These are phyloP conservation scores for Siphamia tubifer DNA, from an alignment of 2,113 vertebrate species.

Conservation along the genomic window DNA sequence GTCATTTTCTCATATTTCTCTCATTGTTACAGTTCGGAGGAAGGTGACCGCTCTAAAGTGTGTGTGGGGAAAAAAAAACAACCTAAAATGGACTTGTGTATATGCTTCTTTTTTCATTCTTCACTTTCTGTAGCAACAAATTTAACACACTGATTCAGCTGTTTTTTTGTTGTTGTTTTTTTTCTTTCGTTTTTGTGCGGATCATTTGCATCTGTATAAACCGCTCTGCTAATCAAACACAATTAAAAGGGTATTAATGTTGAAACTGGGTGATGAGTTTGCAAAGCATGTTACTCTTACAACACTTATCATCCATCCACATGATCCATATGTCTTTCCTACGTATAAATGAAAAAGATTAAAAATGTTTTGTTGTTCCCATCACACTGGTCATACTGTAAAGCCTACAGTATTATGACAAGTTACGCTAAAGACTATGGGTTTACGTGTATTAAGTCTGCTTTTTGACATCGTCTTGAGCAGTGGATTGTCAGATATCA, in stretches of 20 bases:
- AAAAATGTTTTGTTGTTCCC: background rate
- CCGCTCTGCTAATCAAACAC: slow-evolving; percentile 32
- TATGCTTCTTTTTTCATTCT: background rate
- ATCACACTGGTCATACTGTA: background rate
- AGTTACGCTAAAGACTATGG: background rate
- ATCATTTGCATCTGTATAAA: background rate
- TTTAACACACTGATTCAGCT: slow-evolving; percentile 13
- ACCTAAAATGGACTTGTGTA: background rate
- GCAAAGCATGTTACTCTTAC: background rate
- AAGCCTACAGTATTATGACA: background rate
- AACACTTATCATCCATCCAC: background rate
- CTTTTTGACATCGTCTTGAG: background rate
- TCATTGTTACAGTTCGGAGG: slow-evolving; percentile 1
- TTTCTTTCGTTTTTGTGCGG: background rate
- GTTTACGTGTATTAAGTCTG: background rate
- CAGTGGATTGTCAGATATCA: background rate
- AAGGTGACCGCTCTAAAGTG: background rate
- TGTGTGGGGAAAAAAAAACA: slow-evolving; percentile 1
- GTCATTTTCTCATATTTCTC: slow-evolving; percentile 8
- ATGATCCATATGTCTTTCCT: background rate
- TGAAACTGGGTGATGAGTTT: slow-evolving; percentile 12
- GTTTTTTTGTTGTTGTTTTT: slow-evolving; percentile 6
- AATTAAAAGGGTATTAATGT: slow-evolving; percentile 32
- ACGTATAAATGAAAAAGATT: slow-evolving; percentile 3
- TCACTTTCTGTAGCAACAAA: background rate